Base-by-base conservation (phyloP, 1,140 invertebrate genomes). In the Papilio polytes region DNA sequence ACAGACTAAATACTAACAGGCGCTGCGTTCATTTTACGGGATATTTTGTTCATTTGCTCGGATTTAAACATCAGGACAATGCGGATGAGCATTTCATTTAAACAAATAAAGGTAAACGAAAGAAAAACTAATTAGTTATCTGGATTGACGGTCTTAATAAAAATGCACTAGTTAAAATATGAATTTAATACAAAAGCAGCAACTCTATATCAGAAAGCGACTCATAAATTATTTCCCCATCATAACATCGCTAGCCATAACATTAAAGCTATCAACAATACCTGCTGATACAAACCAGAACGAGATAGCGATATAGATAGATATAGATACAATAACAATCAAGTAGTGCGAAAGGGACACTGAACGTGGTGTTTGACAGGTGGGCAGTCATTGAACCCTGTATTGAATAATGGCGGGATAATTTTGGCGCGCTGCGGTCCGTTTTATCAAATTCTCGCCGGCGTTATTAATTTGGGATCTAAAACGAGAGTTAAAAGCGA, bases 1-100 rank as follows among this genome's bases (percentile, higher is more conserved):
- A 86, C 85, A 80, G 78, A 63, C 84, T 82, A 88, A 89, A 89
- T 87, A 91, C 88, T 87, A 90, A 89, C 88, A 88, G 86, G 85
- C 88, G 89, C 85, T 85, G 85, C 59, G 80, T 84, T 86, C 82
- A 87, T 89, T 91, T 87, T 87, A 26, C 80, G 85, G 85, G 84
- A 74, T 80, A 85, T 85, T 88, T 85, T 88, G 84, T 87, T 86
- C 84, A 82, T 84, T 86, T 79, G 74, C 85, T 66, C 81, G 74
- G 77, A 85, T 87, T 88, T 88, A 86, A 86, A 86, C 84, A 83
- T 85, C 83, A 83, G 85, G 85, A 88, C 86, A 83, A 76, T 83
- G 70, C 36, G 83, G 86, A 70, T 87, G 85, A 85, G 82, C 79
- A 81, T 85, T 81, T 85, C 85, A 84, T 8, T 41, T 8, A 41